These are phyloP conservation scores for Cantharis rufa DNA, from an alignment of 2,888 invertebrate genomes.

Conservation along the genomic window DNA sequence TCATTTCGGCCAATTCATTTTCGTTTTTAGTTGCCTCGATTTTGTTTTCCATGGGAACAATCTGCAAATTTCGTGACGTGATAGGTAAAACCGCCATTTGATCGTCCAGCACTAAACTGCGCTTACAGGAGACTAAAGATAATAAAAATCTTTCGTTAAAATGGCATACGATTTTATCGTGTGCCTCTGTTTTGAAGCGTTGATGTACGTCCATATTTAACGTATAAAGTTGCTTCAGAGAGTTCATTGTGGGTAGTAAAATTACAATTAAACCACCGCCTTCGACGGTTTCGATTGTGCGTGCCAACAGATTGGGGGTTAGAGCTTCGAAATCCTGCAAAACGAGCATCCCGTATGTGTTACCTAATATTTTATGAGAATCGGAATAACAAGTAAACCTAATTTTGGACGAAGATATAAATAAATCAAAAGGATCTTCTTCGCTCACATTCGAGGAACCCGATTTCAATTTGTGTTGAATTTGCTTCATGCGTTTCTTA, in stretches of 20 bases:
- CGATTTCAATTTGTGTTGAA: constrained; percentile 82
- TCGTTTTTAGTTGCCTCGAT: constrained; percentile 59
- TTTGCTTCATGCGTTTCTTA: constrained; percentile 86
- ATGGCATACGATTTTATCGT: constrained; percentile 86
- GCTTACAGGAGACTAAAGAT: constrained; percentile 83
- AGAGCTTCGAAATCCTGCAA: constrained; percentile 89
- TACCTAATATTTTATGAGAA: constrained; percentile 96
- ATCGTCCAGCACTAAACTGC: constrained; percentile 94
- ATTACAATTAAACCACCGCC: constrained; percentile 82
- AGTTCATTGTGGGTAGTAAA: constrained; percentile 81
- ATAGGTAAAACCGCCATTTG: constrained; percentile 89
- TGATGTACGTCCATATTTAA: constrained; percentile 99
- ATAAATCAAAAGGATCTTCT: constrained; percentile 95
- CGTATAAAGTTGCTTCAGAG: constrained; percentile 91
- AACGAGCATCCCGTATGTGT: constrained; percentile 86
- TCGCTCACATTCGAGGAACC: constrained; percentile 90
- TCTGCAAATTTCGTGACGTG: constrained; percentile 83
- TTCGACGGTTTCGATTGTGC: constrained; percentile 97
- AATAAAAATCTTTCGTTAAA: constrained; percentile 97
- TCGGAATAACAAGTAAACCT: constrained; percentile 97
- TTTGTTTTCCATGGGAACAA: constrained; percentile 69
- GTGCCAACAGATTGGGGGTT: constrained; percentile 93
- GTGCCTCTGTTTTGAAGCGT: constrained; percentile 92
- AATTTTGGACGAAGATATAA: constrained; percentile 94
- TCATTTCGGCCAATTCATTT: constrained; percentile 71